Evolutionary conservation across 2,113 vertebrate species (phyloP), one percentile per base, ranked within the genome.

Genomic region (Phyllostomus hastatus): DNA sequence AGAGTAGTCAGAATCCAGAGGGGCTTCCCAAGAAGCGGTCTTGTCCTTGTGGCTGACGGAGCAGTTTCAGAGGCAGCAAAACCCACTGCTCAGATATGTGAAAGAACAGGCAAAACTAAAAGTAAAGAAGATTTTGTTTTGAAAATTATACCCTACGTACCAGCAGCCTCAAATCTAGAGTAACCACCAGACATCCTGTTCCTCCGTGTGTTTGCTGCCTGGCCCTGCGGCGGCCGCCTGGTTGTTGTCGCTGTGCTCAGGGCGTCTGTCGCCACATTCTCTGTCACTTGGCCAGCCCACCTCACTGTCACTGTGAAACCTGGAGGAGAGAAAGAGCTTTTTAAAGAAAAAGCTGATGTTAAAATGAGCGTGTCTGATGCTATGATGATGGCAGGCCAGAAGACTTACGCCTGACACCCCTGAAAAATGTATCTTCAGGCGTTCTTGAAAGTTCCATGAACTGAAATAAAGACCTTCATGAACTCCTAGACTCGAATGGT

Each of bases 61-160:
- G 41, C 9, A 22, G 19, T 50, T 46, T 31, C 1, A 7, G 52
- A 59, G 41, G n/a, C 52, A 38, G 11, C 64, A 93, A 26, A 31
- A 69, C 19, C 66, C 4, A 19, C 43, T 66, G 59, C 5, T 61
- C 59, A 59, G 35, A 46, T 81, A 31, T 6, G 64, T 22, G 48
- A 43, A 57, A 70, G 73, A 90, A 70, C 50, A 50, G 43, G 43
- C 66, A 82, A 73, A 70, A 89, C 59, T 69, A n/a, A 69, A 75
- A 81, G 24, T 28, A 81, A 41, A 48, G 64, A 59, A 28, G 16
- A 10, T 48, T 83, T 70, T 80, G n/a, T 81, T 89, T 89, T 93
- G 69, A 89, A 93, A 84, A 79, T 91, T 54, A 61, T 41, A 15
- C 57, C 35, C 31, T 35, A 1, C 61, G 15, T 69, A 8, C 59